Percentiles rank a stretch among this genome's conserved stretches.
These are phyloP conservation scores for Araneus ventricosus DNA, from an alignment of 1,140 invertebrate genomes.

Conservation along the genomic window DNA sequence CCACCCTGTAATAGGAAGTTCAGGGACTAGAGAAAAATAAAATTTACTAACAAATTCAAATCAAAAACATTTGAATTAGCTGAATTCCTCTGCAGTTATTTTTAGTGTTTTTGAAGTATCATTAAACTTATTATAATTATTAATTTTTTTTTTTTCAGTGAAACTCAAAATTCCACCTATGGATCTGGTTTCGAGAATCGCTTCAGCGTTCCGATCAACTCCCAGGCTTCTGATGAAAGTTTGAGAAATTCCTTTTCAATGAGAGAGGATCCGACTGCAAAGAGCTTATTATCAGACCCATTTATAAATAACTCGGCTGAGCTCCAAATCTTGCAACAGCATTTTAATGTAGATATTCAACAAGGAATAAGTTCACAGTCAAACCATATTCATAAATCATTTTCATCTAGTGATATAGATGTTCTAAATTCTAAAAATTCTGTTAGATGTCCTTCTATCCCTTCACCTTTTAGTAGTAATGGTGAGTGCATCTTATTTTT, in stretches of 20 bases:
- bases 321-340: neutral
- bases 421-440: neutral
- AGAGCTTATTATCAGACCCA: slow-evolving; percentile 2
- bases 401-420: neutral
- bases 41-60: too few relatives aligned
- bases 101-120: too few relatives aligned
- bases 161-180: neutral
- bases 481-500: neutral
- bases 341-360: neutral
- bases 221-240: neutral
- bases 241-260: neutral
- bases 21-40: too few relatives aligned
- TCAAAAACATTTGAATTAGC: too few relatives aligned
- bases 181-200: neutral
- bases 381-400: neutral
- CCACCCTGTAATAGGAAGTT: too few relatives aligned
- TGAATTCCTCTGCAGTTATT: too few relatives aligned
- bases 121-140: too few relatives aligned
- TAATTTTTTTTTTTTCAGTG: neutral
- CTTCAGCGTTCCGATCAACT: neutral
- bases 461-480: neutral
- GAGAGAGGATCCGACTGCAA: neutral
- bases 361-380: neutral
- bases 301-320: neutral
- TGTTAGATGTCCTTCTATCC: neutral